phyloP scores from a whole-genome alignment of 2,797 vertebrate species.

The Acrossocheilus fasciatus region DNA sequence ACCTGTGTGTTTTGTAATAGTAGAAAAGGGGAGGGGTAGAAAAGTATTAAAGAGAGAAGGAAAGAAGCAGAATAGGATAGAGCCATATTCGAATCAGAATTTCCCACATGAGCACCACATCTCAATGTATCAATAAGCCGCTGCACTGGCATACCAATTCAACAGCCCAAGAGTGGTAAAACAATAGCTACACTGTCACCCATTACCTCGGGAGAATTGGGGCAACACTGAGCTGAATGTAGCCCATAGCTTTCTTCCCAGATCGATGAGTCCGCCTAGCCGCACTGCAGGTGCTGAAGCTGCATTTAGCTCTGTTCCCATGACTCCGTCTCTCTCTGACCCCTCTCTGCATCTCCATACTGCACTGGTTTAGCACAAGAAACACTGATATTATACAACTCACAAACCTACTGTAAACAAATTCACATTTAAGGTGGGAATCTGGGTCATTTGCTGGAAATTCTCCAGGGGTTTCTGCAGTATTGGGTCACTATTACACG shows the following conservation, averaged over 20 bases:
- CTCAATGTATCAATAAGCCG: not conserved
- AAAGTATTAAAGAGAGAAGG: not conserved
- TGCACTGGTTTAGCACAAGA: not conserved
- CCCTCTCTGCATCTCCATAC: constrained; percentile 8
- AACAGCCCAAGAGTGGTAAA: not conserved
- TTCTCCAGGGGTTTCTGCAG: not conserved
- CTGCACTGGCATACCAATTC: not conserved
- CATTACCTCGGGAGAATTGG: not conserved
- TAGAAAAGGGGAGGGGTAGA: not conserved
- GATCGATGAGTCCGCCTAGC: constrained; percentile 54
- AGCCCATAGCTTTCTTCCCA: constrained; percentile 32
- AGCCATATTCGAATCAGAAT: not conserved
- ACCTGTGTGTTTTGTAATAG: not conserved
- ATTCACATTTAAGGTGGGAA: not conserved
- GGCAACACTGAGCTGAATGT: not conserved
- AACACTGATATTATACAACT: constrained; percentile 6
- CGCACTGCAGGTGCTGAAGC: constrained; percentile 63
- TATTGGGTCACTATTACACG: not conserved
- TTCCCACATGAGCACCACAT: constrained; percentile 11
- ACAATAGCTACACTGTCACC: constrained; percentile 2
- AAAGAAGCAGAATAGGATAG: not conserved
- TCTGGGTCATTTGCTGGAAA: not conserved
- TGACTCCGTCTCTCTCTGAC: constrained; percentile 43
- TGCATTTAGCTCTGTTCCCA: constrained; percentile 51
- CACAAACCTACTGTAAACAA: constrained; percentile 10